A percentile compares a stretch with the other conserved stretches of the same genome.
Conservation (phyloP, 2,888 invertebrate species). For the Limnephilus rhombicus region DNA sequence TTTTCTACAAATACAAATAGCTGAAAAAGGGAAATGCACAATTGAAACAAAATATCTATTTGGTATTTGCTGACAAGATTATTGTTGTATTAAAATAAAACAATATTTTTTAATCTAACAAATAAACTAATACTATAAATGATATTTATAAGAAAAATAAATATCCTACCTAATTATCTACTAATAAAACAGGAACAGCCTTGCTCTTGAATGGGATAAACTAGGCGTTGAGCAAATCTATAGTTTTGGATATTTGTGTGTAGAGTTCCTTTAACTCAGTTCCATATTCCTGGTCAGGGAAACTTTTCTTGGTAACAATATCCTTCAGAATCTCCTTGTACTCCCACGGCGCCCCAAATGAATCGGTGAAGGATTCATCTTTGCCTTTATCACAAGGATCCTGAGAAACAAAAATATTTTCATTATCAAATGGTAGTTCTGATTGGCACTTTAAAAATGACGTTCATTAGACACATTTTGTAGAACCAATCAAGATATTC, state of each 20-base stretch:
- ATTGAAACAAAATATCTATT: neutral
- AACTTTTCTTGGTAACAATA: slow-evolving; percentile 72
- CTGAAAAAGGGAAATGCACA: neutral
- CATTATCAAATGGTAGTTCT: neutral
- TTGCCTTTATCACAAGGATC: slow-evolving; percentile 11
- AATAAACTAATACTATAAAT: neutral
- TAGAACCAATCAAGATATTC: neutral
- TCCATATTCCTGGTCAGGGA: slow-evolving; percentile 71
- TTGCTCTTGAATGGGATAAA: neutral
- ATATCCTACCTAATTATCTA: neutral
- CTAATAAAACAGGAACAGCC: neutral
- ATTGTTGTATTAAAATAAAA: neutral
- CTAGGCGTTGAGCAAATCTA: slow-evolving; percentile 74
- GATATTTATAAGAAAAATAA: neutral
- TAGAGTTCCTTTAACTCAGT: slow-evolving; percentile 75
- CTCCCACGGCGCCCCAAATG: slow-evolving; percentile 46
- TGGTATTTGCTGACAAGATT: neutral
- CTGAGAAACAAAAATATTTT: slow-evolving; percentile 21
- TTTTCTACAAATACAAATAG: neutral
- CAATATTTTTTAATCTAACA: neutral
- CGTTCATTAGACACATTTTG: neutral
- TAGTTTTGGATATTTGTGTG: slow-evolving; percentile 76
- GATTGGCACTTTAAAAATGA: neutral
- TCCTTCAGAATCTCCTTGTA: slow-evolving; percentile 76
- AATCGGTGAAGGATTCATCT: slow-evolving; percentile 35